Conservation (phyloP, 2,797 vertebrate genomes). For the Pseudochirops cupreus region DNA sequence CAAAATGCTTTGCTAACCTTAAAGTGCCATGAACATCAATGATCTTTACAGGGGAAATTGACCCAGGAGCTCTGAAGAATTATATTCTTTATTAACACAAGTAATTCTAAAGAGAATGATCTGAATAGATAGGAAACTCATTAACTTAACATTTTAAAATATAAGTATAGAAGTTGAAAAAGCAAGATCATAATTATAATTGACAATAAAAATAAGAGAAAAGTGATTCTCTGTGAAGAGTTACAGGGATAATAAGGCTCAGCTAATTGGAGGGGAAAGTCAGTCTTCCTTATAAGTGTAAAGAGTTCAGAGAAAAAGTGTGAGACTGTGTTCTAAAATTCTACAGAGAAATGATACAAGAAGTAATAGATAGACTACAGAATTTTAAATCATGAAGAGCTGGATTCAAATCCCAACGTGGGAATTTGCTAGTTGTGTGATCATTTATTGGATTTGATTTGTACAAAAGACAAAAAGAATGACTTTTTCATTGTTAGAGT, state of each 20-base stretch:
- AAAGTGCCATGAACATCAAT: background rate
- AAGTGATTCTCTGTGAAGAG: background rate
- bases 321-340: background rate
- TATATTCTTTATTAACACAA: background rate
- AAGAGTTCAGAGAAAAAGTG: background rate
- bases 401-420: background rate
- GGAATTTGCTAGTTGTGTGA: background rate
- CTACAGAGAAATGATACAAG: background rate
- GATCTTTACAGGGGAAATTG: background rate
- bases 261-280: background rate
- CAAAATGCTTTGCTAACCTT: background rate
- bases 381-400: background rate
- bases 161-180: no score
- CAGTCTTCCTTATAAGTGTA: background rate
- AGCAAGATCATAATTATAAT: no score
- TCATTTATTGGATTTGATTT: background rate
- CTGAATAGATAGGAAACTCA: background rate
- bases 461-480: background rate
- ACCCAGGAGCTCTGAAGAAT: background rate
- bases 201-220: background rate
- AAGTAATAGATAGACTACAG: background rate
- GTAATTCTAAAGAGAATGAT: background rate
- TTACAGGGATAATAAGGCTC: background rate
- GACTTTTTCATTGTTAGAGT: background rate
- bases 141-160: no score